Evolutionary conservation across 2,797 vertebrate genomes (phyloP), one percentile per base, ranked within the genome.

Genomic region (Cryptoprocta ferox): DNA sequence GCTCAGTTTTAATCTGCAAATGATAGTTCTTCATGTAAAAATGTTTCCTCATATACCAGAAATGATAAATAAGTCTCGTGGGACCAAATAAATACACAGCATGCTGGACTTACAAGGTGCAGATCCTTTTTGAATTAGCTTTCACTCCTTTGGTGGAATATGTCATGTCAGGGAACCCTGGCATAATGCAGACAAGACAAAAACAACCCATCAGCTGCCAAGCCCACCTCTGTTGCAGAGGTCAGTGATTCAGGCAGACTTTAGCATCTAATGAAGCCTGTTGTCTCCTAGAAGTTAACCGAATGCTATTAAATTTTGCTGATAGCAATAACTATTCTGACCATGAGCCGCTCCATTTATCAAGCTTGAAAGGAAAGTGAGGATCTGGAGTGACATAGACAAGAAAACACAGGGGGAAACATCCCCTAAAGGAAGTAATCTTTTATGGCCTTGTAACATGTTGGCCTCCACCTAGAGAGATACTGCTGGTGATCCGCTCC

Each of bases 231-330:
- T 95, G 63, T 93, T 89, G 53, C 70, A 1, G n/a, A 80, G 53
- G 66, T 90, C 73, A 95, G 71, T 71, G 84, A 95, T 91, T 96
- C 30, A 91, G 84, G 66, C 79, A 97, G 63, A 91, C 4, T 68
- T 97, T 85, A 92, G 93, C 76, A 87, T 83, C 98, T 97, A 85
- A 97, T 65, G 37, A 94, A 94, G 88, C 61, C 79, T 68, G 2
- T 89, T 93, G 76, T 97, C 98, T 98, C 93, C 92, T 95, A 76
- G 94, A 97, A 97, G 98, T 97, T 94, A 97, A 97, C 73, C 78
- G 68, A 94, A 30, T 66, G 87, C 39, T 56, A 42, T 95, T 98
- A 95, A 65, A 63, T 92, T 98, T 98, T 98, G 95, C 97, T 98
- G 94, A 89, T 97, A 96, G 48, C 30, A 97, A 96, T 68, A 97